Evolutionary conservation across 2,888 invertebrate genomes (phyloP).

Genomic region (Incurvaria masculella): DNA sequence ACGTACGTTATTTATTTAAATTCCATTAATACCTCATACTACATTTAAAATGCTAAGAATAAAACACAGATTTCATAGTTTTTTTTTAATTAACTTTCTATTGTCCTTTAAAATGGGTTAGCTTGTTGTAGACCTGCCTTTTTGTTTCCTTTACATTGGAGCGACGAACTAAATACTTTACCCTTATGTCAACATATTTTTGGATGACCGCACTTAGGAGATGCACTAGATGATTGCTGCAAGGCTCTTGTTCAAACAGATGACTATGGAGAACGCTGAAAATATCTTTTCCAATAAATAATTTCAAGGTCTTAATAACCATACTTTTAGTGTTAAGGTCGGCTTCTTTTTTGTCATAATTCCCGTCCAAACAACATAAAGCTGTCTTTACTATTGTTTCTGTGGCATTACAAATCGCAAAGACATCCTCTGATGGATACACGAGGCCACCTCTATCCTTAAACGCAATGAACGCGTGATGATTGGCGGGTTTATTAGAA

Average conservation of each 20-base stretch:
- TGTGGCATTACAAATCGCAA: conserved; percentile 12
- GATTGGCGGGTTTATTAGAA: background rate
- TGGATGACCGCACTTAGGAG: conserved; percentile 6
- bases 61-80: too few species aligned
- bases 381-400: conserved; percentile 1
- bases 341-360: background rate
- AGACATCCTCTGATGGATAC: conserved; percentile 14
- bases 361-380: background rate
- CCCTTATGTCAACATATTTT: conserved; percentile 9
- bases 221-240: conserved; percentile 5
- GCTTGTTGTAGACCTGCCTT: background rate
- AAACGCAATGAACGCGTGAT: conserved; percentile 8
- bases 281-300: conserved; percentile 7
- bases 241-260: conserved; percentile 7
- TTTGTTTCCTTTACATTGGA: background rate
- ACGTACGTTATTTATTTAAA: too few species aligned
- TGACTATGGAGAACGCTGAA: conserved; percentile 7
- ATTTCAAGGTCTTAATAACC: conserved; percentile 4
- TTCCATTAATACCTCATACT: too few species aligned
- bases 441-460: conserved; percentile 15
- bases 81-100: background rate
- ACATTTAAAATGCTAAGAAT: too few species aligned
- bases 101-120: background rate
- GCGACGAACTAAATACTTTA: conserved; percentile 6
- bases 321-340: background rate